Conservation (phyloP, 2,113 vertebrate genomes). For the Telmatochromis sp. region DNA sequence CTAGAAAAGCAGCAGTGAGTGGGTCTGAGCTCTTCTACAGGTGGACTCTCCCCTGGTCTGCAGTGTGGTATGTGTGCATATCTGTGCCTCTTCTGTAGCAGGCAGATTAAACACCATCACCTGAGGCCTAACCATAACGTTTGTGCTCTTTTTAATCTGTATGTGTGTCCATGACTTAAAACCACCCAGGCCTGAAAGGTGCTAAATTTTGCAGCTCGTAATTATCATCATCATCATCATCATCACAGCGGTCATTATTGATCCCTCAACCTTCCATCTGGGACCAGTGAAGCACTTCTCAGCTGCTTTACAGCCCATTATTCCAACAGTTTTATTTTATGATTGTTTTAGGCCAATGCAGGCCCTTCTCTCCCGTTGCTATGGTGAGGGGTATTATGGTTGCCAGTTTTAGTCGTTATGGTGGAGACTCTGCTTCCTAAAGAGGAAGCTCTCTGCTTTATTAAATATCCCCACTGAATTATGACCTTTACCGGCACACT, state of each 20-base stretch:
- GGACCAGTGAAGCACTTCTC: background rate
- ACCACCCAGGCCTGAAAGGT: background rate
- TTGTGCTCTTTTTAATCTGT: background rate
- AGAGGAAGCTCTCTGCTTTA: conserved; percentile 6
- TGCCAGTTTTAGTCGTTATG: conserved; percentile 21
- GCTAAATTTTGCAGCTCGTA: background rate
- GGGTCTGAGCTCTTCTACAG: background rate
- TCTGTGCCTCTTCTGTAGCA: background rate
- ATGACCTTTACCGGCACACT: background rate
- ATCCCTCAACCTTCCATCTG: background rate
- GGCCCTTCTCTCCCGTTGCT: conserved; percentile 30
- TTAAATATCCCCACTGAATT: conserved; percentile 12
- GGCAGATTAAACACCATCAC: background rate
- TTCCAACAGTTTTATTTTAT: background rate
- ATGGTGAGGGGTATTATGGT: conserved; percentile 34
- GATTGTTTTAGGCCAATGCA: background rate
- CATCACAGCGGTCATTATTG: background rate
- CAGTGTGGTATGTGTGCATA: background rate
- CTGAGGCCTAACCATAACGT: background rate
- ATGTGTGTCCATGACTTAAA: background rate
- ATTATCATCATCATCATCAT: background rate
- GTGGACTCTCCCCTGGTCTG: background rate
- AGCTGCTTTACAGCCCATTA: background rate
- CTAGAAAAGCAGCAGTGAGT: background rate
- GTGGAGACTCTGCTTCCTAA: background rate